Conservation (phyloP, 1,140 invertebrate species). For the Cydia strobilella region DNA sequence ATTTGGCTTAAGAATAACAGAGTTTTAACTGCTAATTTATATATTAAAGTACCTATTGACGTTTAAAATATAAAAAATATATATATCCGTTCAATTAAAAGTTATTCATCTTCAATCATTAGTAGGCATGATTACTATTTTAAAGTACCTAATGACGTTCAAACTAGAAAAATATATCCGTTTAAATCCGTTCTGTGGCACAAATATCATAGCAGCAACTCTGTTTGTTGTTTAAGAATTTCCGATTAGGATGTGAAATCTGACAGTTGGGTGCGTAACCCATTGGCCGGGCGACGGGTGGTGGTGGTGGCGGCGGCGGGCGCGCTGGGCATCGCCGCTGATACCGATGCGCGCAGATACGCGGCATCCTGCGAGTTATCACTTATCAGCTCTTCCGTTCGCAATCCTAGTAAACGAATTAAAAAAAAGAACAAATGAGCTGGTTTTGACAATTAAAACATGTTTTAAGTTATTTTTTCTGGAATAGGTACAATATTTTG, state of each 20-base stretch:
- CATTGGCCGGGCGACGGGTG: background rate
- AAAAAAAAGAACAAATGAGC: slow-evolving; percentile 9
- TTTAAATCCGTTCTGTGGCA: no score
- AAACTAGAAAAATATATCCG: no score
- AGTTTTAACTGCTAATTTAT: background rate
- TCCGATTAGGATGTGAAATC: slow-evolving; percentile 30
- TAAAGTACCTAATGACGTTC: no score
- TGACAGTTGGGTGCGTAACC: background rate
- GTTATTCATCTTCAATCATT: background rate
- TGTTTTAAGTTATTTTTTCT: background rate
- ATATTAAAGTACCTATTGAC: background rate
- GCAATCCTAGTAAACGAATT: background rate
- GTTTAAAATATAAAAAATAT: no score
- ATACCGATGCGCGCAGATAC: background rate
- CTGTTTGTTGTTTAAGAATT: slow-evolving; percentile 22
- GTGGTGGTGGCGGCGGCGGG: no score
- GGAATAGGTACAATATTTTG: background rate
- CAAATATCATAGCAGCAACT: background rate
- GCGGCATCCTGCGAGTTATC: slow-evolving; percentile 16
- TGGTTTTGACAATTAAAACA: background rate
- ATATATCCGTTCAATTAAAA: background rate
- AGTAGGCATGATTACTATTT: no score
- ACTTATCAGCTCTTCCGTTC: slow-evolving; percentile 29
- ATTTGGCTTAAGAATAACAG: background rate
- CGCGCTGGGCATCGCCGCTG: background rate